Evolutionary conservation across 1,140 invertebrate genomes (phyloP).

Genomic region (Condylostylus longicornis): DNA sequence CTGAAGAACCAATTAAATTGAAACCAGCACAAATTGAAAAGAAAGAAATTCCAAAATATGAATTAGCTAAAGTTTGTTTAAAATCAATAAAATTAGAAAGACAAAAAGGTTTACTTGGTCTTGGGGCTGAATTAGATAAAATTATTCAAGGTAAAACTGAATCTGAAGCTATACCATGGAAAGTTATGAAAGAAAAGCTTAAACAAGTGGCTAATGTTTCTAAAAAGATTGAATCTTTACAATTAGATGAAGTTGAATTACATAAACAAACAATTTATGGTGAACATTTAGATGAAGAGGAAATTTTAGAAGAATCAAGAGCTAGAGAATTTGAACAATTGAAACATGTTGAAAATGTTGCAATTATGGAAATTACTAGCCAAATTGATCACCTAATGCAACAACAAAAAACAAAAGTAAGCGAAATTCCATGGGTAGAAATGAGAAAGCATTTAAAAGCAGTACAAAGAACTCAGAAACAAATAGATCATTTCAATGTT

Average conservation of each 20-base stretch:
- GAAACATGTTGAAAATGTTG: slow-evolving; percentile 30
- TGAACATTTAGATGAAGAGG: slow-evolving; percentile 19
- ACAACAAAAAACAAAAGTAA: slow-evolving; percentile 19
- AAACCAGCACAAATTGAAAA: slow-evolving; percentile 35
- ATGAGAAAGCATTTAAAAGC: slow-evolving; percentile 30
- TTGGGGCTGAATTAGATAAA: slow-evolving; percentile 22
- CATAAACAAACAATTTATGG: too few relatives aligned
- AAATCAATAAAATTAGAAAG: slow-evolving; percentile 29
- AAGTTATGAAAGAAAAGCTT: slow-evolving; percentile 29
- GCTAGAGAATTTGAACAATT: slow-evolving; percentile 23
- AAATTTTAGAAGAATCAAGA: slow-evolving; percentile 15
- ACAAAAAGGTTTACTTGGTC: slow-evolving; percentile 27
- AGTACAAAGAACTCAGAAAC: slow-evolving; percentile 23
- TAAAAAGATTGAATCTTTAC: slow-evolving; percentile 25
- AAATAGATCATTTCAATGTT: slow-evolving; percentile 30
- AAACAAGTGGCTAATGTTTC: slow-evolving; percentile 25
- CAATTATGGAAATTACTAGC: slow-evolving; percentile 29
- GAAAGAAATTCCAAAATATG: slow-evolving; percentile 27
- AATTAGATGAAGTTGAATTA: slow-evolving; percentile 26
- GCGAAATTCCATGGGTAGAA: slow-evolving; percentile 27
- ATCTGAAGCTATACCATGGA: slow-evolving; percentile 29
- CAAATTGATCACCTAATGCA: slow-evolving; percentile 27
- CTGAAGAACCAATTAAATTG: slow-evolving; percentile 39
- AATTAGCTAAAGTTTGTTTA: slow-evolving; percentile 25
- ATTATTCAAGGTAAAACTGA: slow-evolving; percentile 26